Base-by-base conservation (phyloP, 2,888 invertebrate genomes). In the Yponomeuta sedellus region DNA sequence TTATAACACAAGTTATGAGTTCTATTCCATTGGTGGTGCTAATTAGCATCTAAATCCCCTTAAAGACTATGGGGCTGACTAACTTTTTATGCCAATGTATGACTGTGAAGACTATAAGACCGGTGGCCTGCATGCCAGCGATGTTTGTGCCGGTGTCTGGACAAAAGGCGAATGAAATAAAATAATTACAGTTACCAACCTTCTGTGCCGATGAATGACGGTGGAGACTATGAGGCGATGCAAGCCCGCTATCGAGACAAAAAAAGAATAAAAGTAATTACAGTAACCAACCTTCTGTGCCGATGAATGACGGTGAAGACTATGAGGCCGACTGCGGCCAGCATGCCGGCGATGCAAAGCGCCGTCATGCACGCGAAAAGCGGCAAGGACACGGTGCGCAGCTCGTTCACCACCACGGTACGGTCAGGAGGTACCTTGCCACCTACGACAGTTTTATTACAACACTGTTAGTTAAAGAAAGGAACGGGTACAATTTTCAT, bases 291-390 rank as follows among this genome's bases (percentile, higher is more conserved):
- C 99, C 98, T 95, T 91, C 98, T 93, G 83, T 98, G 96, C 77
- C 96, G 94, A 88, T 98, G 97, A 92, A 96, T 94, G 73, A 96
- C 94, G 87, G 98, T 99, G 92, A 99, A 99, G 73, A 97, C 92
- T 73, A 99, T 95, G 70, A 99, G 94, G 44, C 92, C 94, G 69
- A 97, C 90, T 20, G 98, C 97, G 68, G 96, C 94, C 58, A 97
- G 82, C 72, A 99, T 97, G 44, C 99, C 99, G 67, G 97, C 93
- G 71, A 95, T 93, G 68, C 98, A 97, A 72, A 99, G 94, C 19
- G 96, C 94, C 77, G 97, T 96, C 97, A 99, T 98, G 77, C 97
- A 96, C 69, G 98, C 95, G 83, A 98, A 98, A 69, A 99, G 92
- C 65, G 97, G 96, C 74, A 97, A 90, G 0, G 98, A 97, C 16